phyloP scores from a whole-genome alignment of 2,113 vertebrate genomes.

The Otus sunia region DNA sequence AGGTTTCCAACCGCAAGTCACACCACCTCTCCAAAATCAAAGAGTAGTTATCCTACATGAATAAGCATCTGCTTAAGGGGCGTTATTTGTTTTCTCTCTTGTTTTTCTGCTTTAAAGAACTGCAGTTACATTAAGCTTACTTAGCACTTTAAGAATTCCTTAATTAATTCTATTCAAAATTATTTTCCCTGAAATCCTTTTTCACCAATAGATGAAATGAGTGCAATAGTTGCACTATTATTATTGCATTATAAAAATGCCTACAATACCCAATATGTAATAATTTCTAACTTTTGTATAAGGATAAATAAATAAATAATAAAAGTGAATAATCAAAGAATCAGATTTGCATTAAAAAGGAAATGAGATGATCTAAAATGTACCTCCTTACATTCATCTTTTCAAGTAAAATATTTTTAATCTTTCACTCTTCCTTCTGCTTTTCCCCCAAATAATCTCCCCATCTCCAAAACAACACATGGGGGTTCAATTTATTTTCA shows the following conservation, averaged over 20 bases:
- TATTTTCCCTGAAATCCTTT: not conserved
- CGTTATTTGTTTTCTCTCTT: conserved; percentile 51
- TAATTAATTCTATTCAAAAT: conserved; percentile 19
- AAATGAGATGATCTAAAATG: conserved; percentile 7
- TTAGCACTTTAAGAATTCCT: not conserved
- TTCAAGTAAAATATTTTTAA: not conserved
- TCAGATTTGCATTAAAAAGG: conserved; percentile 37
- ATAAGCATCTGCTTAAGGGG: conserved; percentile 44
- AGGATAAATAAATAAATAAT: conserved; percentile 19
- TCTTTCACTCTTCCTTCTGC: not conserved
- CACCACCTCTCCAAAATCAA: conserved; percentile 43
- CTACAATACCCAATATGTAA: not conserved
- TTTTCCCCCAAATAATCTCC: not conserved
- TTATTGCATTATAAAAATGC: not conserved
- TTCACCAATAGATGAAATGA: not conserved
- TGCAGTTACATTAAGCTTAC: not conserved
- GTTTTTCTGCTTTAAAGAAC: conserved; percentile 44
- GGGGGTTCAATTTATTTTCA: not conserved
- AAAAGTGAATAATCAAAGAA: conserved; percentile 2
- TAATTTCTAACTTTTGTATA: not conserved
- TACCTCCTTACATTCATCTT: not conserved
- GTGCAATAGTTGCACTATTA: not conserved
- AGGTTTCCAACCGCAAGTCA: conserved; percentile 21
- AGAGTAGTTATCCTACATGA: conserved; percentile 4
- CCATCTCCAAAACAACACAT: not conserved